phyloP scores from a whole-genome alignment of 2,113 vertebrate species.

The Trichomycterus rosablanca region DNA sequence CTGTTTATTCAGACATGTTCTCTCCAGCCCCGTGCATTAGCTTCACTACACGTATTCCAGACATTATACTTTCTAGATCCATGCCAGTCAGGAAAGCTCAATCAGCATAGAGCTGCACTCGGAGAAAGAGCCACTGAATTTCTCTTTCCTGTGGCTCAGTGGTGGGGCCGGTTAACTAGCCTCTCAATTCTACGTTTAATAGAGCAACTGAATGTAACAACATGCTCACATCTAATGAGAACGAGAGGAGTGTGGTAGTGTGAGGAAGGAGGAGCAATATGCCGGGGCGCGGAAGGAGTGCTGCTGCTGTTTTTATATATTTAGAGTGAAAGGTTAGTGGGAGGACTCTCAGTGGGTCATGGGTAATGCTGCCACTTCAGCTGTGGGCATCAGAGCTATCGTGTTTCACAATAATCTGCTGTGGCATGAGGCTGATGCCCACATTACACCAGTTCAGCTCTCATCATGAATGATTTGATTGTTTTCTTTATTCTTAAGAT shows the following conservation, averaged over 20 bases:
- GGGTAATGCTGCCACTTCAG: slow-evolving; percentile 12
- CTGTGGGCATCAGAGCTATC: slow-evolving; percentile 2
- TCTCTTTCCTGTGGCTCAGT: not conserved
- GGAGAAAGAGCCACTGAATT: not conserved
- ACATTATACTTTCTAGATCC: not conserved
- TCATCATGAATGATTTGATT: not conserved
- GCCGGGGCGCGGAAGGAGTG: not conserved
- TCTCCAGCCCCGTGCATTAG: too few relatives aligned
- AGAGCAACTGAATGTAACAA: not conserved
- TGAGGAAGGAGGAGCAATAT: not conserved
- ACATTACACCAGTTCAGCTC: not conserved
- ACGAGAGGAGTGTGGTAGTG: not conserved
- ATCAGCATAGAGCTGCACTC: not conserved
- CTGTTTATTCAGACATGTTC: too few relatives aligned
- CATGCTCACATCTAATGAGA: not conserved
- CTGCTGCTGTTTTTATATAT: not conserved
- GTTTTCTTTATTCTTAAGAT: not conserved
- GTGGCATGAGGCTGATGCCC: not conserved
- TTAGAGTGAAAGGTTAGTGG: not conserved
- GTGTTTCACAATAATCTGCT: slow-evolving; percentile 3
- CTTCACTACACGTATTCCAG: too few relatives aligned
- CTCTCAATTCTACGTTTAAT: not conserved
- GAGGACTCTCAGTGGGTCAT: slow-evolving; percentile 8
- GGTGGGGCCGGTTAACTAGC: not conserved
- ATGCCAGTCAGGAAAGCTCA: not conserved